Evolutionary conservation across 64 coral and sea anemone species (phyloP).

Genomic region (Exaiptasia diaphana): DNA sequence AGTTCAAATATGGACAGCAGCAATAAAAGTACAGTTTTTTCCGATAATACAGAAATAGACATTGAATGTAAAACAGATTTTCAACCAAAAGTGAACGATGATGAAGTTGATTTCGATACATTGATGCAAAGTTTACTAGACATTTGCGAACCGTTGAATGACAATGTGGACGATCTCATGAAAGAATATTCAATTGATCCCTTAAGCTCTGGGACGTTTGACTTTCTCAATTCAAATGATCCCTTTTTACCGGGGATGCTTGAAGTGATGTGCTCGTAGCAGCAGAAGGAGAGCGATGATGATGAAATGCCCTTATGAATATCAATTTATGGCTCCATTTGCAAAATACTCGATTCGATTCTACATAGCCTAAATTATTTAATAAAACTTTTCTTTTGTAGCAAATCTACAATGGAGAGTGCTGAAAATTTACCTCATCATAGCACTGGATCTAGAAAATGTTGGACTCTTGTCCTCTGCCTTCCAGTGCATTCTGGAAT

Average conservation of each 20-base stretch:
- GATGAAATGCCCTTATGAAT: no score
- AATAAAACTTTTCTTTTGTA: no score
- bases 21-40: not conserved
- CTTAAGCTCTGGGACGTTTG: not conserved
- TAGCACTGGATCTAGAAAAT: no score
- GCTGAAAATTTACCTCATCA: no score
- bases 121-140: slow-evolving; percentile 5
- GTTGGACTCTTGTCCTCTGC: no score
- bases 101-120: slow-evolving; percentile 21
- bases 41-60: not conserved
- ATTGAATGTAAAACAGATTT: not conserved
- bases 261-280: slow-evolving; percentile 66
- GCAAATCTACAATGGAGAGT: no score
- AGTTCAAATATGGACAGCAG: no score
- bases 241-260: slow-evolving; percentile 80
- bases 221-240: slow-evolving; percentile 44
- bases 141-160: slow-evolving; percentile 38
- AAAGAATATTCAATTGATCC: slow-evolving; percentile 60
- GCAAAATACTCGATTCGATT: no score
- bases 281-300: no score
- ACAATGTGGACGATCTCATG: slow-evolving; percentile 62
- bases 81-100: not conserved
- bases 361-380: no score
- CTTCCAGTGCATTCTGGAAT: no score
- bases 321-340: no score